phyloP scores from a whole-genome alignment of 2,888 invertebrate species.

The Acutogordius australiensis region DNA sequence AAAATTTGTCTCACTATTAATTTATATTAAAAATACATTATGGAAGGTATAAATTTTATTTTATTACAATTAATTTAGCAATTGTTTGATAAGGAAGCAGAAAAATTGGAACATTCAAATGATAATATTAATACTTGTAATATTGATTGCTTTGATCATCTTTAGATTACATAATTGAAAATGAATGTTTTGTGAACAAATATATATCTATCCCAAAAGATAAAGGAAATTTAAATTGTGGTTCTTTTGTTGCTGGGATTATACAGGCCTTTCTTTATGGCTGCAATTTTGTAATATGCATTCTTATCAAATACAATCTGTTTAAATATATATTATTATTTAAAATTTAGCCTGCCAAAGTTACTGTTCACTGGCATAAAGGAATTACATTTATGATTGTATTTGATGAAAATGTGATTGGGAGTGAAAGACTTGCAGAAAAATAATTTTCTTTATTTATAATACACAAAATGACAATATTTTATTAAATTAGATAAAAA shows the following conservation, averaged over 20 bases:
- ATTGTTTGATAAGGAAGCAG: constrained; percentile 84
- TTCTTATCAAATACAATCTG: neutral
- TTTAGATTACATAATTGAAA: constrained; percentile 81
- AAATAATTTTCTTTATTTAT: neutral
- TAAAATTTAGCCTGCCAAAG: constrained; percentile 56
- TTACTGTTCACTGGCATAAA: constrained; percentile 94
- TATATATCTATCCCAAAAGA: constrained; percentile 92
- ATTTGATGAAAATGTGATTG: neutral
- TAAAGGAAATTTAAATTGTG: constrained; percentile 76
- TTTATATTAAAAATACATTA: constrained; percentile 73
- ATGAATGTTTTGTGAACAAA: constrained; percentile 77
- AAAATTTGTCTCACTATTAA: constrained; percentile 63
- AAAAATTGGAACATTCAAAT: constrained; percentile 86
- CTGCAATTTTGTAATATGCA: constrained; percentile 77
- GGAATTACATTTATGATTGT: constrained; percentile 35
- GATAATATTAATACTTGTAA: constrained; percentile 71
- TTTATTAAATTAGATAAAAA: too few species aligned
- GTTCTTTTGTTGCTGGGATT: constrained; percentile 88
- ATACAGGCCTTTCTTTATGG: constrained; percentile 74
- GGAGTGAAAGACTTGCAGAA: neutral
- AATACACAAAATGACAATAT: neutral
- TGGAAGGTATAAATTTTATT: constrained; percentile 45
- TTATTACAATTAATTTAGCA: constrained; percentile 31
- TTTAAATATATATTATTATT: constrained; percentile 13
- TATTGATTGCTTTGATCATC: too few species aligned